These are phyloP conservation scores for Coptotermes formosanus DNA, from an alignment of 1,140 invertebrate genomes.

Conservation along the genomic window DNA sequence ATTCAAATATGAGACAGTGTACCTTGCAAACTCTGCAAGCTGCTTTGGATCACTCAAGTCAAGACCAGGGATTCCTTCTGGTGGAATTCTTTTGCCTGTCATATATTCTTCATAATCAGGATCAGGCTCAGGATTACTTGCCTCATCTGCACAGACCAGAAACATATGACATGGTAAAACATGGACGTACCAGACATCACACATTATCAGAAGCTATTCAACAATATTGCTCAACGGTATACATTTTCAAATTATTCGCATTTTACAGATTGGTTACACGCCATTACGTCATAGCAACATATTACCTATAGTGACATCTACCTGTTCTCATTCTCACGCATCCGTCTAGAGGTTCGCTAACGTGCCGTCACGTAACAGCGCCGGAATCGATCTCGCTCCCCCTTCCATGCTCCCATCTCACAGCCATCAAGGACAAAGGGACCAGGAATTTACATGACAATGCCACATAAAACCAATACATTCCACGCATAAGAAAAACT, in stretches of 20 bases:
- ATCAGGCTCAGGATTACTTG: constrained; percentile 85
- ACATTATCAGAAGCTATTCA: neutral
- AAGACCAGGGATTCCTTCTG: constrained; percentile 80
- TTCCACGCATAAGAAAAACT: neutral
- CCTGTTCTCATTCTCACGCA: neutral
- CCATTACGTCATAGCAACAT: neutral
- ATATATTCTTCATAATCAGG: constrained; percentile 94
- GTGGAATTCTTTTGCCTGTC: constrained; percentile 78
- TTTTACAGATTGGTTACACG: neutral
- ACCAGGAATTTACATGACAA: neutral
- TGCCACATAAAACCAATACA: neutral
- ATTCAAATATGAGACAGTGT: constrained; percentile 27
- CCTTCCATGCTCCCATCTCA: neutral
- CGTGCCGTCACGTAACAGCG: neutral
- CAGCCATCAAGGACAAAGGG: neutral
- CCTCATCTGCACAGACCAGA: constrained; percentile 63
- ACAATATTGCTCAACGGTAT: too few relatives aligned
- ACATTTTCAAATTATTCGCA: neutral
- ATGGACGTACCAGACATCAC: neutral
- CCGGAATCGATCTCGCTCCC: neutral
- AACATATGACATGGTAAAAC: neutral
- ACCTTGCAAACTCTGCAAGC: constrained; percentile 83
- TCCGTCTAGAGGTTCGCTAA: neutral
- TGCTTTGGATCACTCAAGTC: constrained; percentile 94
- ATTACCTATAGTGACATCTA: neutral